A percentile compares a stretch with the other conserved stretches of the same genome.
Conservation (phyloP, 2,888 invertebrate species). For the Lycia hirtaria region DNA sequence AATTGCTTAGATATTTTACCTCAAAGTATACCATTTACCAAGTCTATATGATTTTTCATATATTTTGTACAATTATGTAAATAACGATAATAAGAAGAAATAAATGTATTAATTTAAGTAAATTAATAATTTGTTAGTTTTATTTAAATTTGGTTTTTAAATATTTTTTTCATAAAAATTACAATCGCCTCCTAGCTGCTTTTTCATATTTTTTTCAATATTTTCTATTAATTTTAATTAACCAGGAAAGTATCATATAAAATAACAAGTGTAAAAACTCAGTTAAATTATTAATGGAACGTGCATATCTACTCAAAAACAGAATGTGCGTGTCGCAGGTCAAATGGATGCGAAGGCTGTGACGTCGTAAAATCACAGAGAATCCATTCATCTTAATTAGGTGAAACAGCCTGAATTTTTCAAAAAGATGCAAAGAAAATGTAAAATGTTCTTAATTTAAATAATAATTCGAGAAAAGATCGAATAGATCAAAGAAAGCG, state of each 20-base stretch:
- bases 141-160: background rate
- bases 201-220: too few relatives aligned
- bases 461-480: background rate
- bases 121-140: background rate
- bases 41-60: too few relatives aligned
- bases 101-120: too few relatives aligned
- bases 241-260: background rate
- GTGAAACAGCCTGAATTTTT: conserved; percentile 7
- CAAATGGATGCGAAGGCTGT: conserved; percentile 16
- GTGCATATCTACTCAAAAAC: conserved; percentile 5
- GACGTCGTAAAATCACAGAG: conserved; percentile 21
- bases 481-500: background rate
- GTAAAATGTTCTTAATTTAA: background rate
- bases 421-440: conserved; percentile 10
- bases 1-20: too few relatives aligned
- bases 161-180: background rate
- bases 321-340: conserved; percentile 17
- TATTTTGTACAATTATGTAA: too few relatives aligned
- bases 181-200: too few relatives aligned
- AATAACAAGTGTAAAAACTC: background rate
- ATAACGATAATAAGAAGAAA: background rate
- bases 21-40: background rate
- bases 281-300: conserved; percentile 19
- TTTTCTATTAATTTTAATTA: background rate
- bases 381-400: conserved; percentile 27